These are phyloP conservation scores for Coranthus polyacanthus DNA, from an alignment of 2,797 vertebrate genomes.

Conservation along the genomic window DNA sequence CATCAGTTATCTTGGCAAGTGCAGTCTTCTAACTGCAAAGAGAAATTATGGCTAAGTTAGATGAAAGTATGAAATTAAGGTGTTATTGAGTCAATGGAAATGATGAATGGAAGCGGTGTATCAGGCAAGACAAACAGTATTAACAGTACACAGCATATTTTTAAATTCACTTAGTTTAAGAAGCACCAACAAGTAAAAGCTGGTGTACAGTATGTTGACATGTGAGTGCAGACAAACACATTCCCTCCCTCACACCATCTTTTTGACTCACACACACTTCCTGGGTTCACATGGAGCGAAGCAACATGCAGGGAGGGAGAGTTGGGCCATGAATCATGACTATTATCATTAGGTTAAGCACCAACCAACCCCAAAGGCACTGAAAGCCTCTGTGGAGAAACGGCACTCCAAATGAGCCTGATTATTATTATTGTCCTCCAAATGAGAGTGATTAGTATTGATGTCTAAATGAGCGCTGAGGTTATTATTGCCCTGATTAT, in stretches of 20 bases:
- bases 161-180: conserved; percentile 4
- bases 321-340: conserved; percentile 88
- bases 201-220: background rate
- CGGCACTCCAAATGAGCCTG: conserved; percentile 83
- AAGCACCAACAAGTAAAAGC: conserved; percentile 9
- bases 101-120: too few relatives aligned
- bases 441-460: conserved; percentile 87
- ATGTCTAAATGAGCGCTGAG: conserved; percentile 83
- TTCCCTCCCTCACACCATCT: conserved; percentile 25
- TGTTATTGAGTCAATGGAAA: too few relatives aligned
- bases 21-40: too few relatives aligned
- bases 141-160: too few relatives aligned
- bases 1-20: too few relatives aligned
- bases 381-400: conserved; percentile 79
- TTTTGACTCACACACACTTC: conserved; percentile 38
- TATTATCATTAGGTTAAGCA: conserved; percentile 88
- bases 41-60: too few relatives aligned
- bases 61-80: too few relatives aligned
- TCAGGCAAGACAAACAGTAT: too few relatives aligned
- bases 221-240: background rate
- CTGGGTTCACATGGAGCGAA: conserved; percentile 57
- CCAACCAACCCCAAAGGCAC: conserved; percentile 84
- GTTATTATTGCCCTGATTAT: conserved; percentile 81
- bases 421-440: conserved; percentile 87
- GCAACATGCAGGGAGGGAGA: conserved; percentile 78